Evolutionary conservation across 2,888 invertebrate genomes (phyloP), one percentile per base, ranked within the genome.

Genomic region (Amphimallon solstitiale): DNA sequence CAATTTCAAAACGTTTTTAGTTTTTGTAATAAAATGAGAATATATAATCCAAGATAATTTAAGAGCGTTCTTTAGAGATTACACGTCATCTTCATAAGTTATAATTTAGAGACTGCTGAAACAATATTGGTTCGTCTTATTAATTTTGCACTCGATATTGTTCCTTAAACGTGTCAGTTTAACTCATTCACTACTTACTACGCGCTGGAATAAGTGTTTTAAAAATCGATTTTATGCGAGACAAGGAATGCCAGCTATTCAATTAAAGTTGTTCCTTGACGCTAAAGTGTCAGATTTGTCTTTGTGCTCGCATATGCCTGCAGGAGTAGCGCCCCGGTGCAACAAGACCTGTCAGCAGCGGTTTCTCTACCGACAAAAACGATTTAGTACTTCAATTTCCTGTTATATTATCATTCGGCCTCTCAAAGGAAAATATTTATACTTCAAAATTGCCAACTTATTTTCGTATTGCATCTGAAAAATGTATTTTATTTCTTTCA

Each of bases 211-310:
- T 21, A 17, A 19, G n/a, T 46, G 21, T 48, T 48, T 23, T 38
- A 56, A 61, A 60, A 75, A 75, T 75, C 72, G 73, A 76, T 74
- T 68, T 70, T 68, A 67, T 69, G 70, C 72, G 70, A 72, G 68
- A 56, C 63, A 17, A 63, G 77, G 78, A 78, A 79, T 78, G 77
- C 76, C 76, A 73, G 78, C 76, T 72, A 78, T 79, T 78, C 78
- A 78, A 79, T 79, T 78, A 79, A 77, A 79, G 72, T 77, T 76
- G 76, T 75, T 75, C 75, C 75, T 75, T 76, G 77, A 76, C 78
- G 77, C 72, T 76, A 71, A 75, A 76, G 77, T 77, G 78, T 76
- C 78, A 65, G 78, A 78, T 78, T 79, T 78, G 76, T 77, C 76
- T 77, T 76, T 70, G 35, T 68, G 65, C 66, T 66, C 70, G 67